Conservation (phyloP, 2,888 invertebrate genomes). For the Protophormia terraenovae region DNA sequence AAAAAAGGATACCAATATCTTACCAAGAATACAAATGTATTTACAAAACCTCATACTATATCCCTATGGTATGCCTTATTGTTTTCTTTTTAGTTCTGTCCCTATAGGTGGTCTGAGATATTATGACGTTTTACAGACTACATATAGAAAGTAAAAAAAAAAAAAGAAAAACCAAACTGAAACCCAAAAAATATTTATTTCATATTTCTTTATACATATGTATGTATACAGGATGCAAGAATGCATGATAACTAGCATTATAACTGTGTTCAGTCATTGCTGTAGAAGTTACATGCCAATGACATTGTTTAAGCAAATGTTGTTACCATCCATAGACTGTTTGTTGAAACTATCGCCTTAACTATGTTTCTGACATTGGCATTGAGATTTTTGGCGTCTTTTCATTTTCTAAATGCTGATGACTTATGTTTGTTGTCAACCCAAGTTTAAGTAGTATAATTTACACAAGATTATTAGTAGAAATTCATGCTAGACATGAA, state of each 20-base stretch:
- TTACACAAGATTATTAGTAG: constrained; percentile 73
- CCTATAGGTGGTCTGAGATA: constrained; percentile 51
- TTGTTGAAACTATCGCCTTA: not conserved
- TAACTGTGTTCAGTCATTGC: constrained; percentile 27
- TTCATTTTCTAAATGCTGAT: constrained; percentile 55
- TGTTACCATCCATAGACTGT: not conserved
- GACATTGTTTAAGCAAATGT: constrained; percentile 12
- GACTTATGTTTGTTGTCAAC: constrained; percentile 70
- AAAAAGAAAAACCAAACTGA: not conserved
- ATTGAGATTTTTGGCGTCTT: constrained; percentile 60
- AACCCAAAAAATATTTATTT: not conserved
- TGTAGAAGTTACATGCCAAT: constrained; percentile 20
- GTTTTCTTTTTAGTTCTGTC: not conserved
- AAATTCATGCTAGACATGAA: constrained; percentile 18
- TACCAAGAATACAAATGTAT: not conserved
- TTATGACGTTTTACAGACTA: constrained; percentile 49
- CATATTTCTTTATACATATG: not conserved
- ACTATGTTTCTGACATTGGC: constrained; percentile 52
- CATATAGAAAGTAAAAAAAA: not conserved
- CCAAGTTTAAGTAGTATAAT: constrained; percentile 74
- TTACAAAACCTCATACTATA: not conserved
- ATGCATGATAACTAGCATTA: constrained; percentile 63
- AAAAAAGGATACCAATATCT: constrained; percentile 17
- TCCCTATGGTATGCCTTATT: not conserved
- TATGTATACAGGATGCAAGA: constrained; percentile 33